Base-by-base conservation (phyloP, 2,797 vertebrate species). In the Stomatorhinus walkeri region DNA sequence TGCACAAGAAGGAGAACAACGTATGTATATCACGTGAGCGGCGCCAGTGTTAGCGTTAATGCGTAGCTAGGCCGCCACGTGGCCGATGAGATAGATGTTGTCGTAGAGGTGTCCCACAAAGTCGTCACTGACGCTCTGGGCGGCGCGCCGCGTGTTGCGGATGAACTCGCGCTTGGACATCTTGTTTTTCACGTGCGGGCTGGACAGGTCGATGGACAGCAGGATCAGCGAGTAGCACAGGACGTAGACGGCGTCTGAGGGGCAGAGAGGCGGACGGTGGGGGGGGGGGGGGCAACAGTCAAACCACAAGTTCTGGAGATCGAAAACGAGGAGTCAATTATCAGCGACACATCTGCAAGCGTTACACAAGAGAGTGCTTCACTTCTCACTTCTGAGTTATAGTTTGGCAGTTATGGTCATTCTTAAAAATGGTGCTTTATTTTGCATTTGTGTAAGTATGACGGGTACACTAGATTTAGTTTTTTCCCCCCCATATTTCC, bases 91-190 rank as follows among this genome's bases (percentile, higher is more conserved):
- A 96, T 99, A 99, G 91, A 99, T 99, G 95, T 99, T 99, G 96
- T 99, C 98, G 90, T 99, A 99, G 90, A 99, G 98, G 91, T 99
- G 98, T 89, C 98, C 98, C 90, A 99, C 98, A 90, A 99, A 99
- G 95, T 99, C 98, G 93, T 99, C 98, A 28, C 98, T 99, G 92
- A 99, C 98, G 88, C 98, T 99, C 90, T 98, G 97, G n/a, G 98
- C 98, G 40, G 98, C 98, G 22, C 97, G 96, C 4, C 98, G 96
- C 0, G 98, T 99, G 91, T 99, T 99, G 92, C 98, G 96, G 93
- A 99, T 99, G 93, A 99, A 99, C 94, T 99, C 98, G 93, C 98
- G 96, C 94, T 99, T 99, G 87, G 98, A 99, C 98, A 99, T 99
- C 95, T 99, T 99, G 96, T 99, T 99, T 95, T 99, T 99, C 93